Evolutionary conservation across 2,113 vertebrate species (phyloP), one percentile per base, ranked within the genome.

Genomic region (Brachyistius frenatus): DNA sequence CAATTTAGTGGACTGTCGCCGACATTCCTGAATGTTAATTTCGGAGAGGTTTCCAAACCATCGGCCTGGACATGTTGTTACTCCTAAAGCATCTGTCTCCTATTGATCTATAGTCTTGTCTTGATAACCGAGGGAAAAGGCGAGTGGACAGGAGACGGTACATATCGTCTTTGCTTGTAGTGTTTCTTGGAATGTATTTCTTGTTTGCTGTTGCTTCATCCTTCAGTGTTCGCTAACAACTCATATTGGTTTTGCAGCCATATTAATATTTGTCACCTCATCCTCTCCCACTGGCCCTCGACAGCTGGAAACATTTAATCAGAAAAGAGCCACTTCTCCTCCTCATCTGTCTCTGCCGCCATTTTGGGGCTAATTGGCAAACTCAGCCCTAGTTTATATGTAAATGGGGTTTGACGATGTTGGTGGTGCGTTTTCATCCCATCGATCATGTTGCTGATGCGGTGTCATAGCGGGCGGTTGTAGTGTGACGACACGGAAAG

Each of bases 381-480:
- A 76, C 71, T 78, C 52, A 33, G 13, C 37, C 52, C 73, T 91
- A 74, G 90, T 92, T 89, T 91, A 84, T 86, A 91, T 91, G 76
- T 78, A 91, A 90, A 91, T 92, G 53, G 41, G 5, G 60, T 70
- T 55, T 3, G 55, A 58, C 56, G 57, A 64, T 52, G 72, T 65
- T 50, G 52, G 36, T 58, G 68, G 58, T 60, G 41, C 15, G 56
- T 84, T 79, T 46, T 63, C 49, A 70, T 4, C 57, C 60, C 85
- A 81, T 89, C 80, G 36, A 86, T 90, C 85, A 84, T 15, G 2
- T 4, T 15, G 35, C 75, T 80, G 70, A 77, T 73, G 30, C 2
- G 0, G 63, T 76, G 86, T 80, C 79, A 58, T 1, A 23, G 75
- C 82, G 23, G 23, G 13, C 55, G 61, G 44, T 80, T 15, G 15